phyloP scores from a whole-genome alignment of 2,113 vertebrate genomes.

The Cochlearius cochlearius region DNA sequence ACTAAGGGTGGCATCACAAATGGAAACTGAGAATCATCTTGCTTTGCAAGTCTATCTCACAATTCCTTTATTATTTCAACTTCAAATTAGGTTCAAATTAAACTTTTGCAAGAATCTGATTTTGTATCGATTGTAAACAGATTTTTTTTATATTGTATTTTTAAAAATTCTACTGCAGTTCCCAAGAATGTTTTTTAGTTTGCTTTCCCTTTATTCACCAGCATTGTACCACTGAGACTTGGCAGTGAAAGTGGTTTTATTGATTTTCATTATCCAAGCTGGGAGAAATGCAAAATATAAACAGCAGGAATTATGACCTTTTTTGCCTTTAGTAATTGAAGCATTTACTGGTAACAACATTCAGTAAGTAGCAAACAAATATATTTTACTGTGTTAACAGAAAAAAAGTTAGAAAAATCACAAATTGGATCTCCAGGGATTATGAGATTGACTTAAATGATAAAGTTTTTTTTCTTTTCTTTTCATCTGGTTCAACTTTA shows the following conservation, averaged over 20 bases:
- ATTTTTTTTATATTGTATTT: not conserved
- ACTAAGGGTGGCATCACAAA: not conserved
- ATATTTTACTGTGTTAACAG: constrained; percentile 12
- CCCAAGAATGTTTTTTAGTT: constrained; percentile 28
- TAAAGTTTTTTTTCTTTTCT: not conserved
- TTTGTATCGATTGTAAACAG: not conserved
- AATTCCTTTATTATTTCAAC: not conserved
- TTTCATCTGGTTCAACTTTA: not conserved
- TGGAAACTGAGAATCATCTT: not conserved
- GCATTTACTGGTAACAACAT: constrained; percentile 42
- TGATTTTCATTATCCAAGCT: constrained; percentile 61
- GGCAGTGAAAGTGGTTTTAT: constrained; percentile 58
- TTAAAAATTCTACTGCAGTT: not conserved
- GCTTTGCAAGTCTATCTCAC: not conserved
- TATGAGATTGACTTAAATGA: not conserved
- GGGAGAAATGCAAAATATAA: constrained; percentile 59
- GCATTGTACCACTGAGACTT: constrained; percentile 39
- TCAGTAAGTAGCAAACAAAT: constrained; percentile 23
- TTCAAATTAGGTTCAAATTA: constrained; percentile 12
- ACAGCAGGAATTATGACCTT: constrained; percentile 54
- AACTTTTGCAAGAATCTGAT: not conserved
- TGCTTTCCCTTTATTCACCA: constrained; percentile 29
- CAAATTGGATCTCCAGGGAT: constrained; percentile 8
- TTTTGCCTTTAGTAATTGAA: constrained; percentile 58
- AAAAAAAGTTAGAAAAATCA: constrained; percentile 10